phyloP scores from a whole-genome alignment of 2,888 invertebrate species.

The Eumerus sabulonum region DNA sequence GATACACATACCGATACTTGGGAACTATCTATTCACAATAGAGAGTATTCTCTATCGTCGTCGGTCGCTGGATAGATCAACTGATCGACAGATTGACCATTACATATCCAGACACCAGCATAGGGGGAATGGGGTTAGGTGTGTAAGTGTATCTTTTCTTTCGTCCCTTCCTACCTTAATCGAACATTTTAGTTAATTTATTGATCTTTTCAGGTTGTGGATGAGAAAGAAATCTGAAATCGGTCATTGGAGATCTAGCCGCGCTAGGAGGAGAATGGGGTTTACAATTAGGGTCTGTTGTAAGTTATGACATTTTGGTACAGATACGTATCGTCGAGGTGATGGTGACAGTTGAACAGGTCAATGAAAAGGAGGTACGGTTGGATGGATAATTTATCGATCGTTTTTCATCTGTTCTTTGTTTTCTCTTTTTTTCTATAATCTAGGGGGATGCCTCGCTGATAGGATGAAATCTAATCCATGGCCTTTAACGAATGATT shows the following conservation, averaged over 20 bases:
- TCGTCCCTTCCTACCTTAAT: conserved; percentile 44
- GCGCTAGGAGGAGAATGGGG: background rate
- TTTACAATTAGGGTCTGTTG: conserved; percentile 15
- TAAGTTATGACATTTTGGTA: conserved; percentile 23
- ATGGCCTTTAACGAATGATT: conserved; percentile 9
- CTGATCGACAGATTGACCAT: no score
- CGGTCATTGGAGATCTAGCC: conserved; percentile 8
- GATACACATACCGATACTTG: conserved; percentile 4
- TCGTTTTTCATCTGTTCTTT: no score
- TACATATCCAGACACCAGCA: no score
- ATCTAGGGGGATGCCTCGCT: no score
- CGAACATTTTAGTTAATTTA: conserved; percentile 59
- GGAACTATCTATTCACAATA: no score
- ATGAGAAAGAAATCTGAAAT: conserved; percentile 3
- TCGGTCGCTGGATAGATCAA: no score
- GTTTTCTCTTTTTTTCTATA: no score
- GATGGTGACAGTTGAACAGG: background rate
- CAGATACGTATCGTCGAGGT: conserved; percentile 1
- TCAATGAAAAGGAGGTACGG: no score
- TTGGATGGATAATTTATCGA: no score
- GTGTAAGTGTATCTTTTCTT: background rate
- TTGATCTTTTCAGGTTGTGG: conserved; percentile 27
- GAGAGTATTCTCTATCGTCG: no score
- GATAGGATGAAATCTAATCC: background rate
- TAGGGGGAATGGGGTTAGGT: conserved; percentile 17